Evolutionary conservation across 64 coral and sea anemone genomes (phyloP).

Genomic region (Actinia tenebrosa): DNA sequence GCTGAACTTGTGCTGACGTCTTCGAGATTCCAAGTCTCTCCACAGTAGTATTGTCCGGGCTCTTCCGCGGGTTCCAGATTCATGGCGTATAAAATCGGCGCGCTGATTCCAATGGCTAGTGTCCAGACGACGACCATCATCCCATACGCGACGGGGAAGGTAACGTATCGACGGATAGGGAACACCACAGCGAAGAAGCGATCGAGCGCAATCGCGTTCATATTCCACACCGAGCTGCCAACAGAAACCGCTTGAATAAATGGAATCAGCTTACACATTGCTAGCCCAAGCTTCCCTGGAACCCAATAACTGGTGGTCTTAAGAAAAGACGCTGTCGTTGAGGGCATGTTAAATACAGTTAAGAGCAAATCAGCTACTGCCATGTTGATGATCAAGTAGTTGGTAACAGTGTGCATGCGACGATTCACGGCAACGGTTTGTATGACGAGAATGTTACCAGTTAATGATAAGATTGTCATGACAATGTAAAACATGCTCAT

Average conservation of each 20-base stretch:
- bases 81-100: conserved; percentile 40
- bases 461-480: conserved; percentile 1
- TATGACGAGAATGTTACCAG: conserved; percentile 69
- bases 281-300: conserved; percentile 10
- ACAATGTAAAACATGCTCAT: not conserved
- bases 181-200: conserved; percentile 69
- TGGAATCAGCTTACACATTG: conserved; percentile 60
- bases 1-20: not conserved
- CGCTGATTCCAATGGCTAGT: conserved; percentile 39
- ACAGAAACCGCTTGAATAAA: conserved; percentile 66
- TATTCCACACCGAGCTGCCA: conserved; percentile 69
- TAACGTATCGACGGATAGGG: conserved; percentile 66
- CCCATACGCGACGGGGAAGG: conserved; percentile 38
- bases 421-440: conserved; percentile 51
- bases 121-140: conserved; percentile 62
- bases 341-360: conserved; percentile 60
- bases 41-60: not conserved
- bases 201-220: conserved; percentile 76
- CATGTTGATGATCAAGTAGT: conserved; percentile 91
- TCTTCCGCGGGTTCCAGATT: not conserved
- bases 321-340: conserved; percentile 20
- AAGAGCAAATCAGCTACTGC: conserved; percentile 64
- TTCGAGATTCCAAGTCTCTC: conserved; percentile 56
- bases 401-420: conserved; percentile 80
- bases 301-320: conserved; percentile 20